Conservation (phyloP, 2,888 invertebrate species). For the Plagiodera versicolora region DNA sequence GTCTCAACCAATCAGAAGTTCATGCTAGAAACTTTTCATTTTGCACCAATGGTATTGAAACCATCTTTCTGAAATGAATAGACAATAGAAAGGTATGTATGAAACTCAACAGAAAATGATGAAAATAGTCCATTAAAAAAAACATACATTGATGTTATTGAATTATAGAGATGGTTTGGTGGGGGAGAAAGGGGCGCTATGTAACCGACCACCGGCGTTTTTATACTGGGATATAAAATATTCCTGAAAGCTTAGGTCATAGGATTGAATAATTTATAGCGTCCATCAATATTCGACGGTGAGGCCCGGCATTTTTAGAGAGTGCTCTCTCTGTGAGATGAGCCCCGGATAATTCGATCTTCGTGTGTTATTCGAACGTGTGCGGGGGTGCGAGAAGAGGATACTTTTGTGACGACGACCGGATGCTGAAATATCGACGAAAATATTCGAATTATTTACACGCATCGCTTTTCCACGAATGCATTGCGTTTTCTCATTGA, state of each 20-base stretch:
- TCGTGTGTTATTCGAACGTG: constrained; percentile 39
- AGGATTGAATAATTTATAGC: constrained; percentile 48
- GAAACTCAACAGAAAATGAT: too few relatives aligned
- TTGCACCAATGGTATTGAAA: too few relatives aligned
- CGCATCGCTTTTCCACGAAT: constrained; percentile 40
- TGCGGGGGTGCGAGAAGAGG: constrained; percentile 34
- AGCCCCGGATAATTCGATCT: constrained; percentile 48
- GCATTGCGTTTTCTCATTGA: constrained; percentile 44
- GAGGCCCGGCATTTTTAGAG: constrained; percentile 42
- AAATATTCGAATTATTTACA: constrained; percentile 42
- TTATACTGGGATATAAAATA: constrained; percentile 19
- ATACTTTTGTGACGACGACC: constrained; percentile 46
- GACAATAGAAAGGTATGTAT: too few relatives aligned
- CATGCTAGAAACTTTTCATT: too few relatives aligned
- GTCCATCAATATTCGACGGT: constrained; percentile 49
- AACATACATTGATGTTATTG: too few relatives aligned
- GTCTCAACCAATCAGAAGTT: too few relatives aligned
- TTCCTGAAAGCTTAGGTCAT: constrained; percentile 45
- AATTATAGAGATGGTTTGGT: too few relatives aligned
- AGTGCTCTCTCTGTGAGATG: constrained; percentile 37
- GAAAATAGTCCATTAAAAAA: too few relatives aligned
- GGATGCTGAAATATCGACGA: constrained; percentile 47
- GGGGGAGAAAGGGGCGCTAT: too few relatives aligned
- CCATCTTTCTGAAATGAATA: too few relatives aligned
- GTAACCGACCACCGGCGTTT: neutral